Base-by-base conservation (phyloP, 2,113 vertebrate genomes). In the Ciconia stormi region DNA sequence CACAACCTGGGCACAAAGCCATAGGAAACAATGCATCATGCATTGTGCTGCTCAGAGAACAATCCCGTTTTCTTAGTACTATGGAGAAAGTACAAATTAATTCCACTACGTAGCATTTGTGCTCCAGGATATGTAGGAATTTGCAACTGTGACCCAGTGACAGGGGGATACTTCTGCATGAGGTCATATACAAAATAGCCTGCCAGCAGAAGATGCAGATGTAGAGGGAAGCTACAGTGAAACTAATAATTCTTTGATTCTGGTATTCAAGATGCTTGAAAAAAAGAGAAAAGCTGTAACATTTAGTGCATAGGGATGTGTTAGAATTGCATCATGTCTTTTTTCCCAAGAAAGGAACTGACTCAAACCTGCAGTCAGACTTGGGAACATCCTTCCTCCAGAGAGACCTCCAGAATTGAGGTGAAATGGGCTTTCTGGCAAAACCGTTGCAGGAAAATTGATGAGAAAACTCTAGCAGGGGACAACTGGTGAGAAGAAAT, bases 1-100 rank as follows among this genome's bases (percentile, higher is more conserved):
- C 55, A 61, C 72, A 91, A 88, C 52, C 27, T 62, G 61, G 93
- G 95, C 91, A 91, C 61, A 76, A 85, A 2, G 70, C 87, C 91
- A 72, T 82, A 72, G 94, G 91, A 89, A 91, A 91, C 90, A 94
- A 56, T 82, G 91, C 81, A 79, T 91, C 84, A 79, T 52, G 70
- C 52, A 40, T 76, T 79, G 23, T 85, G 62, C 34, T 87, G 61
- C 58, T 94, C 73, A 82, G 30, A 94, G 44, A 82, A 69, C 53
- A 91, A 47, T 49, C 61, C 70, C 42, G 21, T 85, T 85, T 76
- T 92, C 40, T 85, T 77, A 69, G 73, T 56, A 26, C 42, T 63
- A 2, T 8, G 18, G 81, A 94, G 83, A 91, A 90, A 65, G 81
- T 76, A 82, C 30, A 91, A 58, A 82, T 93, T 89, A 62, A 96